Base-by-base conservation (phyloP, 1,140 invertebrate species). In the Cataglyphis hispanica region DNA sequence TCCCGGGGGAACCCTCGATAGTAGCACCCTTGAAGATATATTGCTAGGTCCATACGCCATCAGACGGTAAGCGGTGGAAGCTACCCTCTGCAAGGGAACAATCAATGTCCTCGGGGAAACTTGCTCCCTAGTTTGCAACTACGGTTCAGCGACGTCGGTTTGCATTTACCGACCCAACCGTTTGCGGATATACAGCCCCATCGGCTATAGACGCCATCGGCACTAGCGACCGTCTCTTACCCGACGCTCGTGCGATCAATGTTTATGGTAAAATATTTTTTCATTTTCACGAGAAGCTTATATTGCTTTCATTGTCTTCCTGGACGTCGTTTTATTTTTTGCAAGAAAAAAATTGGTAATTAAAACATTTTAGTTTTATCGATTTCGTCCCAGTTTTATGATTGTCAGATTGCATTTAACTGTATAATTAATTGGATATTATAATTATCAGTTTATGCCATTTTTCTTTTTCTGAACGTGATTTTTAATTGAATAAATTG, bases 81-180 rank as follows among this genome's bases (percentile, higher is more conserved):
- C 78, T 83, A 75, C 84, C n/a, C n/a, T 8, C 64, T 67, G 76
- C 56, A 60, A 78, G 86, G 77, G 86, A 83, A 84, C 40, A 84
- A 90, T 77, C 83, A 64, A 86, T 80, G 66, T 70, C 83, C 76
- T 84, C 53, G 88, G 75, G 84, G 87, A 78, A 81, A 77, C 84
- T 72, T 76, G 19, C 78, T 3, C 25, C 31, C 66, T 53, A 40
- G 70, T n/a, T 86, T 25, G 34, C 77, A n/a, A 63, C 83, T 81
- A 77, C 50, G 50, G 56, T 60, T 37, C 13, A 31, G 46, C 53
- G 78, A 43, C 69, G 84, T 76, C 53, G 34, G n/a, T 78, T 61
- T 72, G 60, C 75, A 56, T 78, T 90, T 90, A 90, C 89, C 89
- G 89, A 90, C 89, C n/a, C 78, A 74, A 85, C 80, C n/a, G 10